Percentiles rank a stretch among this genome's conserved stretches.
Evolutionary conservation across 2,113 vertebrate genomes (phyloP).

Genomic region (Scortum barcoo): DNA sequence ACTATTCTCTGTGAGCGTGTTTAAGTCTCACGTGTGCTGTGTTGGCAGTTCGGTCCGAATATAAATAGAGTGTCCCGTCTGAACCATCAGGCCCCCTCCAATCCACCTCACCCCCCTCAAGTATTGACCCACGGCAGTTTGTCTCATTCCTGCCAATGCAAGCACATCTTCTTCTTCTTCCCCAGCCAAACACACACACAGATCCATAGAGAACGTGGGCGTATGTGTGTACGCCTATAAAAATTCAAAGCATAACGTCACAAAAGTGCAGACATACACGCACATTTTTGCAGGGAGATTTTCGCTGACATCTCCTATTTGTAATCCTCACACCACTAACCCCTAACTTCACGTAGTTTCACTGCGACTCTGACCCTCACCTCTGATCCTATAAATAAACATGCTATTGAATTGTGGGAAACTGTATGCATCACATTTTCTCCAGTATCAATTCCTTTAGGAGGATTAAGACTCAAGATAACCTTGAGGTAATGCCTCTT

Average conservation of each 20-base stretch:
- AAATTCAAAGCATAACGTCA: background rate
- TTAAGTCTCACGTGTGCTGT: conserved; percentile 72
- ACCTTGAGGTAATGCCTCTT: background rate
- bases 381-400: conserved; percentile 1
- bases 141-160: conserved; percentile 72
- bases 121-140: conserved; percentile 76
- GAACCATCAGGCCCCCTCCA: conserved; percentile 52
- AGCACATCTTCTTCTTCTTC: conserved; percentile 66
- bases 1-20: conserved; percentile 64
- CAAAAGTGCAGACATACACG: conserved; percentile 20
- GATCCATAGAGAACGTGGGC: conserved; percentile 2
- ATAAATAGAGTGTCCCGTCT: conserved; percentile 69
- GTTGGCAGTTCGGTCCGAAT: conserved; percentile 62
- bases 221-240: background rate
- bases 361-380: background rate
- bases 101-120: conserved; percentile 41
- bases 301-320: background rate
- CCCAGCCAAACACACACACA: conserved; percentile 37
- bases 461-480: background rate
- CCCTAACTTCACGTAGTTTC: background rate
- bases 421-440: background rate
- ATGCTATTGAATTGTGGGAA: background rate
- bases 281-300: background rate
- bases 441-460: background rate
- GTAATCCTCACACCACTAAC: background rate